Base-by-base conservation (phyloP, 1,140 invertebrate species). In the Drosophila nannoptera region DNA sequence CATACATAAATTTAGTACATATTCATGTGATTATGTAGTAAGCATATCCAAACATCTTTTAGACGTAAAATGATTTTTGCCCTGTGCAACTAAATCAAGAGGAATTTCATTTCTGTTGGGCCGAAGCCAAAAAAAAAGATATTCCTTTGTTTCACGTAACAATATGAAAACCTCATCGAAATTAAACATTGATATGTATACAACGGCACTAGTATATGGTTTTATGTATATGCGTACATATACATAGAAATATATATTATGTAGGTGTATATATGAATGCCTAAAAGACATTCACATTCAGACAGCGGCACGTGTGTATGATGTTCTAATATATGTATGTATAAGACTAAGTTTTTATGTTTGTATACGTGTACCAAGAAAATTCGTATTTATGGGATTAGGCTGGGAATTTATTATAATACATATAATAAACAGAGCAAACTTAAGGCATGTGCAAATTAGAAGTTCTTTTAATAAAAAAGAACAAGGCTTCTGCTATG, bases 91-190 rank as follows among this genome's bases (percentile, higher is more conserved):
- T 70, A 70, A 65, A 70, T 70, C 62, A 59, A 12, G 68, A 70
- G 62, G 68, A 70, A 70, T 70, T 66, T 70, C 16, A 66, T 66
- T 70, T 70, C 66, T 70, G 62, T 70, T 70, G 68, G 68, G 68
- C 62, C 68, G 40, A 66, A 48, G 68, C 68, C 68, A 70, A 70
- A 49, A 58, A 43, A 7, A 12, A 22, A 22, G 22, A 69, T 50
- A 53, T 70, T 70, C 68, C 66, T 70, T 70, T 70, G 68, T 70
- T 66, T 70, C 63, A 66, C 68, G 68, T 70, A 70, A 70, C 68
- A 70, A 66, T 70, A 66, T 70, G 62, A 66, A 70, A 59, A 48
- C 66, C 66, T 70, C 68, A 70, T 70, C 68, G 66, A 70, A 69
- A 66, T 66, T 53, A 45, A 70, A 59, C 68, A 66, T 45, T 52